phyloP scores from a whole-genome alignment of 2,888 invertebrate species.

The Tyria jacobaeae region DNA sequence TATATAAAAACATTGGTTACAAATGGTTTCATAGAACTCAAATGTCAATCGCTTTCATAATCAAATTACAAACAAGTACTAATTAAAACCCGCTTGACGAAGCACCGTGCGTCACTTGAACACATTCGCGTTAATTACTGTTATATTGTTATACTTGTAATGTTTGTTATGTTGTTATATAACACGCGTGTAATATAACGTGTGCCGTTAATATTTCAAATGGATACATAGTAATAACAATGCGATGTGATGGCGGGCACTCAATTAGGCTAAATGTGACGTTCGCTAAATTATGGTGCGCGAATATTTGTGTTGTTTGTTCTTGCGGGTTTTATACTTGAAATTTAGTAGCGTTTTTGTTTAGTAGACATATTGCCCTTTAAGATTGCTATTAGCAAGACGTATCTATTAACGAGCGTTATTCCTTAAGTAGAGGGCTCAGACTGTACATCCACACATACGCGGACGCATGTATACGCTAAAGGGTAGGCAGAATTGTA shows the following conservation, averaged over 20 bases:
- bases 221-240: slow-evolving; percentile 78
- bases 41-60: slow-evolving; percentile 21
- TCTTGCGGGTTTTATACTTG: no score
- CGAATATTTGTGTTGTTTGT: not conserved
- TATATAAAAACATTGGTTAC: slow-evolving; percentile 2
- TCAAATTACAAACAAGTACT: slow-evolving; percentile 37
- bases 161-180: slow-evolving; percentile 31
- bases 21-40: not conserved
- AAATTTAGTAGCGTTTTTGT: no score
- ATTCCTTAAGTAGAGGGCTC: no score
- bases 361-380: no score
- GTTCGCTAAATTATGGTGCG: slow-evolving; percentile 47
- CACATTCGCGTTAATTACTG: slow-evolving; percentile 57
- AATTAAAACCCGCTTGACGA: slow-evolving; percentile 43
- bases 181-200: slow-evolving; percentile 57
- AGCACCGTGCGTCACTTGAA: slow-evolving; percentile 46
- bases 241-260: slow-evolving; percentile 67
- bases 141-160: slow-evolving; percentile 34
- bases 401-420: not conserved
- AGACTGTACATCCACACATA: no score
- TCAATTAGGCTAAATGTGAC: slow-evolving; percentile 60
- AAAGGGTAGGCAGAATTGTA: no score
- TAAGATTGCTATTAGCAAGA: not conserved
- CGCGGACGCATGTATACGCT: no score
- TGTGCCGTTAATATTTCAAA: slow-evolving; percentile 76